Evolutionary conservation across 2,797 vertebrate genomes (phyloP).

Genomic region (Bufotes viridis): DNA sequence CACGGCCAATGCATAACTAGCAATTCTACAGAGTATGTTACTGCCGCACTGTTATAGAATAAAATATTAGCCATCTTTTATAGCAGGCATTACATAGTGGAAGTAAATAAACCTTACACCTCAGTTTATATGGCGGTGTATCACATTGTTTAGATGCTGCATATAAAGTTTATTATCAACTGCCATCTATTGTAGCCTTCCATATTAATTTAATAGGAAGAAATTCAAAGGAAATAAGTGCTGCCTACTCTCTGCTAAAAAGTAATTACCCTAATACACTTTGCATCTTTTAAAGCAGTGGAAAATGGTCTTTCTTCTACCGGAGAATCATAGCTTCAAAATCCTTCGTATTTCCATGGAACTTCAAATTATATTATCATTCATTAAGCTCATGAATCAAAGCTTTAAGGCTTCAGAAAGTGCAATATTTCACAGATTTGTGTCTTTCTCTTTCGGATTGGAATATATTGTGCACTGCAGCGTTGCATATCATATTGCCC

Average conservation of each 20-base stretch:
- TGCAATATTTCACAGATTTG: neutral
- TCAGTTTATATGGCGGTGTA: conserved; percentile 42
- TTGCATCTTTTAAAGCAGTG: conserved; percentile 42
- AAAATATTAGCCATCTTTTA: conserved; percentile 50
- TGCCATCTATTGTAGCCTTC: conserved; percentile 56
- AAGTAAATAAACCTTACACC: conserved; percentile 50
- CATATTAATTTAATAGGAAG: conserved; percentile 60
- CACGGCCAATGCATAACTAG: neutral
- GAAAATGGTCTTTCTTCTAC: conserved; percentile 34
- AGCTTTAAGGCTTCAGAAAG: conserved; percentile 28
- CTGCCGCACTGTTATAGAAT: conserved; percentile 12
- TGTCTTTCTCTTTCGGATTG: conserved; percentile 25
- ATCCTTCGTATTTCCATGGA: conserved; percentile 33
- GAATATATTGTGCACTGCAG: neutral
- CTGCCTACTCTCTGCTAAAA: conserved; percentile 46
- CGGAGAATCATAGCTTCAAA: neutral
- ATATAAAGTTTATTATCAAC: conserved; percentile 56
- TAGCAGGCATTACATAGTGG: conserved; percentile 20
- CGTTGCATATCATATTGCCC: neutral
- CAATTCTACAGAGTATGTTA: neutral
- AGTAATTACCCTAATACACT: conserved; percentile 49
- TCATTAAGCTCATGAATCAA: conserved; percentile 51
- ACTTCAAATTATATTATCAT: conserved; percentile 52
- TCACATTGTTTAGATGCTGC: conserved; percentile 55
- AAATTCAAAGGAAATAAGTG: conserved; percentile 44